These are phyloP conservation scores for Coecobrya sp. DNA, from an alignment of 2,888 invertebrate genomes.

Conservation along the genomic window DNA sequence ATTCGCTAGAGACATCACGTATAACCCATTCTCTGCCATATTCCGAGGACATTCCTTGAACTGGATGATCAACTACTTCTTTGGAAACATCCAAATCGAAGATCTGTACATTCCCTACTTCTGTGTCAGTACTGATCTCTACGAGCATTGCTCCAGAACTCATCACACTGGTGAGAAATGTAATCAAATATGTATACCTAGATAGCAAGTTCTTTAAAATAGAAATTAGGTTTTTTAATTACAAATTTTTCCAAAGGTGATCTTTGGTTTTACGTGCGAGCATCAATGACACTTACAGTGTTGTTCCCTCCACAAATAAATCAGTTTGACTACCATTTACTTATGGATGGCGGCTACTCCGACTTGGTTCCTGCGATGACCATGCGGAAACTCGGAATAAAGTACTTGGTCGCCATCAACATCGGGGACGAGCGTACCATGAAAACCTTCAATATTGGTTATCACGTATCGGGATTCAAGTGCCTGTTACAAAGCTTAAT, in stretches of 20 bases:
- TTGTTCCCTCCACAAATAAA: constrained; percentile 83
- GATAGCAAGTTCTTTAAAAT: background rate
- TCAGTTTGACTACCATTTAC: constrained; percentile 81
- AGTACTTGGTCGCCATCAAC: constrained; percentile 77
- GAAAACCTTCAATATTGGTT: constrained; percentile 78
- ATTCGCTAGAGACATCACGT: constrained; percentile 80
- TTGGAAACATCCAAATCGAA: constrained; percentile 84
- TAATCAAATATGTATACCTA: background rate
- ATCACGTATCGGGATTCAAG: constrained; percentile 72
- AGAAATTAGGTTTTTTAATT: constrained; percentile 37
- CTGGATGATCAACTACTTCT: constrained; percentile 75
- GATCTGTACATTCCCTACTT: constrained; percentile 85
- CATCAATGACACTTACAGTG: constrained; percentile 82
- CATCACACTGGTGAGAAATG: constrained; percentile 66
- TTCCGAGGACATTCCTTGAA: constrained; percentile 82
- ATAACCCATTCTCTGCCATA: constrained; percentile 72
- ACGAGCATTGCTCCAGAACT: constrained; percentile 74
- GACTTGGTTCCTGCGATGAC: constrained; percentile 83
- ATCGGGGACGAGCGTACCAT: constrained; percentile 73
- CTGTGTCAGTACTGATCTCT: constrained; percentile 83
- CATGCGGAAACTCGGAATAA: constrained; percentile 71
- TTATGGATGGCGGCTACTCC: constrained; percentile 85
- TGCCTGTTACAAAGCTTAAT: constrained; percentile 72
- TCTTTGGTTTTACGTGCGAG: constrained; percentile 82
- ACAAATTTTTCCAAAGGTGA: constrained; percentile 57